Base-by-base conservation (phyloP, 1,140 invertebrate genomes). In the Orius laevigatus region DNA sequence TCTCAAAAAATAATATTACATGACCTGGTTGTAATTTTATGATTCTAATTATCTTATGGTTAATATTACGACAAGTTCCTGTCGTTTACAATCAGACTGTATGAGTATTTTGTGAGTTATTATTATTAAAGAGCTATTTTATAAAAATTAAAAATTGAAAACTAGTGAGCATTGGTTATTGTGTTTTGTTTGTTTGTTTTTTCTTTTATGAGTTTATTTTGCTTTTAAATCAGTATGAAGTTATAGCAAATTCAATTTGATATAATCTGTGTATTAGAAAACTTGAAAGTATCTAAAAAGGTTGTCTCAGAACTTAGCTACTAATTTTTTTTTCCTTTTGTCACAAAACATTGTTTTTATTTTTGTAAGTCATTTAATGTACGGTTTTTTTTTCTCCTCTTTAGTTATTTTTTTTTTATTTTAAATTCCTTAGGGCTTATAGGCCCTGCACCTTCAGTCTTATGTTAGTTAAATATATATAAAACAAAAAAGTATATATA, bases 51-150 rank as follows among this genome's bases (percentile, higher is more conserved):
- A 48, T 19, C 34, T 48, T 48, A 48, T 19, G 16, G 25, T 16
- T 16, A 42, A 42, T 42, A 16, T 42, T 42, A 34, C 48, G 48
- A 49, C 48, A 43, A 42, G 48, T 49, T 49, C 48, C 48, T 49
- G 48, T 49, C 48, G 48, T 40, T 44, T 41, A 48, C 50, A 55
- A 55, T 55, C 53, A 55, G 53, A 55, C 53, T 55, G 53, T 55
- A 46, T 42, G 53, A 52, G 25, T 25, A 25, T 25, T 25, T 25
- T 25, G 25, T 25, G 25, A 25, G 25, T 25, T 4, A 25, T 25
- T 25, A 25, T 25, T 25, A 25, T 25, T 25, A 25, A 25, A 25
- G 49, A 51, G 44, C 49, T 51, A 51, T 51, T 51, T 51, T 46
- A 51, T 50, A 50, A 43, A 43, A 18, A 4, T 25, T 4, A 35